Percentiles rank a stretch among this genome's conserved stretches.
Evolutionary conservation across 1,140 invertebrate species (phyloP).

Genomic region (Drosophila jambulina): DNA sequence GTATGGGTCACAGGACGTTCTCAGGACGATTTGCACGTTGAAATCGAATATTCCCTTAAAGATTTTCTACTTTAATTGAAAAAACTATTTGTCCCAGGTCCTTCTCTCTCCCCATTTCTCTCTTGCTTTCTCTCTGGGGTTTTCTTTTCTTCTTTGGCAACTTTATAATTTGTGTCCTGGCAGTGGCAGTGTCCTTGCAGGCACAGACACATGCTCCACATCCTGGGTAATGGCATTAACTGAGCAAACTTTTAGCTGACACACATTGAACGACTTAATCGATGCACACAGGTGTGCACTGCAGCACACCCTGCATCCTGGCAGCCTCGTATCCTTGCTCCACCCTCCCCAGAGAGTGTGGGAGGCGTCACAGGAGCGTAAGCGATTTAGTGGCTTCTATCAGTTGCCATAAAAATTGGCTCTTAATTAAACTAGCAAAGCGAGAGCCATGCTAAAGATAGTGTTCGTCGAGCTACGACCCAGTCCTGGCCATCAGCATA

Average conservation of each 20-base stretch:
- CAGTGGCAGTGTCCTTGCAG: slow-evolving; percentile 26
- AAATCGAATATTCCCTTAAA: not conserved
- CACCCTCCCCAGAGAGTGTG: not conserved
- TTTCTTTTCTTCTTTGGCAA: slow-evolving; percentile 27
- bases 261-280: slow-evolving; percentile 71
- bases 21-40: slow-evolving; percentile 8
- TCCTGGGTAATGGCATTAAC: slow-evolving; percentile 65
- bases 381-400: slow-evolving; percentile 74
- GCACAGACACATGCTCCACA: slow-evolving; percentile 30
- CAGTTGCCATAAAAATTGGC: slow-evolving; percentile 76
- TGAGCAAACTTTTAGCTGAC: slow-evolving; percentile 66
- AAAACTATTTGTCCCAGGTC: slow-evolving; percentile 20
- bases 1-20: not conserved
- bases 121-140: not conserved
- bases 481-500: slow-evolving; percentile 13
- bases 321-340: not conserved
- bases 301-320: slow-evolving; percentile 15
- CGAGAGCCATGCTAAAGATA: slow-evolving; percentile 25
- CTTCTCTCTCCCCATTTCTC: not conserved
- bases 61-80: slow-evolving; percentile 33
- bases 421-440: slow-evolving; percentile 74
- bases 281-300: slow-evolving; percentile 54
- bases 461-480: not conserved
- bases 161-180: slow-evolving; percentile 56
- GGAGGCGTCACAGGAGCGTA: slow-evolving; percentile 38